Base-by-base conservation (phyloP, 2,888 invertebrate genomes). In the Morinoia aosen region DNA sequence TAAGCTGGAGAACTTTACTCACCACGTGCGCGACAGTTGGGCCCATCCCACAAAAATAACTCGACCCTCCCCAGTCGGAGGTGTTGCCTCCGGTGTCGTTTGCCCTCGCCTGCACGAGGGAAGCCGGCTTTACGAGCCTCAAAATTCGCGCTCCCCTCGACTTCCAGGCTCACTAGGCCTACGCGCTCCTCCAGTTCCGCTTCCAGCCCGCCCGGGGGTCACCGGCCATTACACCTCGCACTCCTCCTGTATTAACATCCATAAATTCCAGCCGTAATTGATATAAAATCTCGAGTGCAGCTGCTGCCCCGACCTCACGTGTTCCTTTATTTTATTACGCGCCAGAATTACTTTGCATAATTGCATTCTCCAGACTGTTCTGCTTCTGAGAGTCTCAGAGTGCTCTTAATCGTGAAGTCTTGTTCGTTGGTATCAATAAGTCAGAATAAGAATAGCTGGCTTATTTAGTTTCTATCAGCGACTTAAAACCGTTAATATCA, bases 81-180 rank as follows among this genome's bases (percentile, higher is more conserved):
- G 90, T 90, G 90, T 90, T 90, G 90, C 90, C 90, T 90, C 94
- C 58, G 58, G 94, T 61, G 61, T 94, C 94, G 61, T 94, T 61
- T 94, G 39, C 61, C 57, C 58, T n/a, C 61, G 58, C n/a, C n/a
- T 1, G 61, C n/a, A 10, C 19, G 95, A 57, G 90, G 91, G 61
- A 57, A 58, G 61, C 25, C 58, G 88, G 94, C 88, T 93, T 95
- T 95, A 76, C 76, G 48, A 58, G 64, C 95, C 91, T 95, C 95
- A 88, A 91, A 64, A 91, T 91, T 95, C 95, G 58, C 64, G 33
- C 95, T 88, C 61, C 95, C 56, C 64, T 76, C 64, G n/a, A 91
- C 88, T 93, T 93, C 93, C 93, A 93, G 56, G 11, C 48, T 39
- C 93, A 39, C 57, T 93, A 93, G 93, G 93, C 93, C 93, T 93